These are phyloP conservation scores for Emydoidea blandingii DNA, from an alignment of 2,797 vertebrate genomes.

Conservation along the genomic window DNA sequence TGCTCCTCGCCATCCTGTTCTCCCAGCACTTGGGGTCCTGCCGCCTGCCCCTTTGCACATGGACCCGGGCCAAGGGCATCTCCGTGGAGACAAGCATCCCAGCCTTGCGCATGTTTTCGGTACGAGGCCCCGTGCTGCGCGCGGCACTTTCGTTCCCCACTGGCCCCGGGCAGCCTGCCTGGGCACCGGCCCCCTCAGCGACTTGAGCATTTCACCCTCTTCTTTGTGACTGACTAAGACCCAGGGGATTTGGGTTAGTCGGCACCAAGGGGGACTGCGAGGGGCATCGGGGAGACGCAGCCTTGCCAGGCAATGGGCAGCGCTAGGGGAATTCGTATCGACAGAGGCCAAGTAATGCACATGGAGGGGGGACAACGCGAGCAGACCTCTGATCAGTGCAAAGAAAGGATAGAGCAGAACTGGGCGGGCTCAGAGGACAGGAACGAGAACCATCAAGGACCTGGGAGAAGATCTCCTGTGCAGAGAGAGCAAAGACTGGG, in stretches of 20 bases:
- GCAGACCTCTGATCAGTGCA: no score
- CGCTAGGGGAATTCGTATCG: no score
- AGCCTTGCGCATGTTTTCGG: constrained; percentile 82
- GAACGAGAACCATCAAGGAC: background rate
- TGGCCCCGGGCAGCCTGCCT: background rate
- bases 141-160: background rate
- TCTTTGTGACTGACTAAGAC: background rate
- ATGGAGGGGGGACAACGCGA: background rate
- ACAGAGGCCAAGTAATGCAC: background rate
- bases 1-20: constrained; percentile 81
- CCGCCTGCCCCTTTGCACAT: constrained; percentile 64
- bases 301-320: no score
- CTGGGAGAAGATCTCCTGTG: background rate
- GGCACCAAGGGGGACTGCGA: background rate
- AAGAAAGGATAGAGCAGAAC: no score
- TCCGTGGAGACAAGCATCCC: constrained; percentile 36
- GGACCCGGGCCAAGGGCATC: background rate
- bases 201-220: background rate
- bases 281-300: no score
- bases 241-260: background rate
- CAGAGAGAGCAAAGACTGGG: no score
- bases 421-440: background rate
- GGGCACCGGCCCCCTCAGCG: background rate
- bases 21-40: constrained; percentile 85
- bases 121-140: constrained; percentile 50